Evolutionary conservation across 2,888 invertebrate species (phyloP).

Genomic region (Campaea margaritaria): DNA sequence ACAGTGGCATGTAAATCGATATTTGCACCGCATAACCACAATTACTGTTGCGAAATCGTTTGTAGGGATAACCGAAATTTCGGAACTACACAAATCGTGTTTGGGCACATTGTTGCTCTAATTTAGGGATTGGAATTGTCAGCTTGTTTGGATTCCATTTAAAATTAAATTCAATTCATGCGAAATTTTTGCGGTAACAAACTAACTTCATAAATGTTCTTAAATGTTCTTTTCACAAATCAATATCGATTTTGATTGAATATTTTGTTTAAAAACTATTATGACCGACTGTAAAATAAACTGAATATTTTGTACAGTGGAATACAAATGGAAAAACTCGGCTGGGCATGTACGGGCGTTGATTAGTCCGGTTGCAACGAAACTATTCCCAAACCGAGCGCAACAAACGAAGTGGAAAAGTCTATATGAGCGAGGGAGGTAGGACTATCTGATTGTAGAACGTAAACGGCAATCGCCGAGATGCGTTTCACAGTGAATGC

Average conservation of each 20-base stretch:
- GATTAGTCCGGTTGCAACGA: constrained; percentile 80
- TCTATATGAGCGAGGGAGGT: constrained; percentile 72
- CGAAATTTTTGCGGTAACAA: too few relatives aligned
- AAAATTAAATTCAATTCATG: constrained; percentile 4
- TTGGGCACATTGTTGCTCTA: constrained; percentile 29
- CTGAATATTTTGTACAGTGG: constrained; percentile 53
- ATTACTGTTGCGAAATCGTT: constrained; percentile 70
- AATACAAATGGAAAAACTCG: constrained; percentile 62
- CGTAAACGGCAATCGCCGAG: constrained; percentile 78
- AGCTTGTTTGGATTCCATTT: constrained; percentile 12
- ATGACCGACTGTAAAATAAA: constrained; percentile 46
- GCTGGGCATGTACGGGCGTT: constrained; percentile 72
- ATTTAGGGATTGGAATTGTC: constrained; percentile 27
- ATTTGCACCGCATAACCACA: constrained; percentile 82
- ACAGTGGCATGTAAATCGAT: constrained; percentile 84
- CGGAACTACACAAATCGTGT: constrained; percentile 45
- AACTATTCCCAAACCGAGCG: constrained; percentile 79
- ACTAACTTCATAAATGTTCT: too few relatives aligned
- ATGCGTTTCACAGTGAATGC: constrained; percentile 77
- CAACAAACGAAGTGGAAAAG: constrained; percentile 82
- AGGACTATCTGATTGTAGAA: constrained; percentile 75
- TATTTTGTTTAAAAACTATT: constrained; percentile 45
- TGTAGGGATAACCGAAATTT: constrained; percentile 59
- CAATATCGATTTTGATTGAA: constrained; percentile 5
- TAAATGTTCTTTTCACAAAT: too few relatives aligned